Conservation (phyloP, 2,888 invertebrate species). For the Eilema depressum region DNA sequence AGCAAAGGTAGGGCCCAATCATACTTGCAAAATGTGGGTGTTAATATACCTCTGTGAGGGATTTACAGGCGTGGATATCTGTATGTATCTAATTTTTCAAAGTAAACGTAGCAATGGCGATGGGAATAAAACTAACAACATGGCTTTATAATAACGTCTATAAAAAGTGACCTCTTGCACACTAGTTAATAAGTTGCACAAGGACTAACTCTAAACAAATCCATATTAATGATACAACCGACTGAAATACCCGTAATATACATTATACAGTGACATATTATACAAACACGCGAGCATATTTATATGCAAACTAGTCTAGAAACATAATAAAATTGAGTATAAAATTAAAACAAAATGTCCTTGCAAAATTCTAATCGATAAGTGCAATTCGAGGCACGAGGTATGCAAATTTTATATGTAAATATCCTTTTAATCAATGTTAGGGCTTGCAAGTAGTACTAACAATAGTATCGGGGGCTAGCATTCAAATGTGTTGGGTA, state of each 20-base stretch:
- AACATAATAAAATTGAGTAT: slow-evolving; percentile 54
- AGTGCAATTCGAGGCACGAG: slow-evolving; percentile 80
- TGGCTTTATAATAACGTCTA: neutral
- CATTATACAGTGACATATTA: slow-evolving; percentile 37
- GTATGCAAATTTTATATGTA: slow-evolving; percentile 82
- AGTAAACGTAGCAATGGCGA: too few species aligned
- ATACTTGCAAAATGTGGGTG: too few species aligned
- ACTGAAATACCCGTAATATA: slow-evolving; percentile 28
- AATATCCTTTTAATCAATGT: slow-evolving; percentile 83
- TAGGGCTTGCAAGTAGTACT: slow-evolving; percentile 64
- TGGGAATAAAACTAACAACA: neutral
- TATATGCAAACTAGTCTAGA: slow-evolving; percentile 51
- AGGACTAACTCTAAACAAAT: slow-evolving; percentile 31
- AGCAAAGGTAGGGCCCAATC: too few species aligned
- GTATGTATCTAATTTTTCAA: too few species aligned
- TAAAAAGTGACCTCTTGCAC: slow-evolving; percentile 7
- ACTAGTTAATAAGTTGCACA: slow-evolving; percentile 18
- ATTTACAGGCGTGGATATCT: too few species aligned
- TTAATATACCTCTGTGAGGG: too few species aligned
- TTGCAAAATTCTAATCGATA: slow-evolving; percentile 74
- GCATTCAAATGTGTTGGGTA: slow-evolving; percentile 79
- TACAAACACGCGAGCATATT: slow-evolving; percentile 56
- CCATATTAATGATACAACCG: slow-evolving; percentile 38
- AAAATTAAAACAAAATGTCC: slow-evolving; percentile 60
- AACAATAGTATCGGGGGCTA: slow-evolving; percentile 79